These are phyloP conservation scores for Limnothrissa miodon DNA, from an alignment of 2,113 vertebrate genomes.

Conservation along the genomic window DNA sequence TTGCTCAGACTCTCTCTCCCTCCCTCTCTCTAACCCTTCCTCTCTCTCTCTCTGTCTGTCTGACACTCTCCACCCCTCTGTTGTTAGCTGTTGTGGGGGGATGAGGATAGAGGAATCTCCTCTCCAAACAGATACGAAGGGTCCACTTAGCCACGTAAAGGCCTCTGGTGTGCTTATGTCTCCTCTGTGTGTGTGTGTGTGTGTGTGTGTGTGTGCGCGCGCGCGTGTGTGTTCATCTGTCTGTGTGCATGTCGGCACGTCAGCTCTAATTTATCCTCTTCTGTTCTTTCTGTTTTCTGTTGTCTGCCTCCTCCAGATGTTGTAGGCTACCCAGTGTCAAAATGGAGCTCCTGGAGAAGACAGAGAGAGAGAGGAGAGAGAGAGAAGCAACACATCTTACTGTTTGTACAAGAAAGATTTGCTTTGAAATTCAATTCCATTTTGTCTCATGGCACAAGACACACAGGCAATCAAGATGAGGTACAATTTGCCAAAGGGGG, in stretches of 20 bases:
- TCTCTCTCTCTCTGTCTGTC: background rate
- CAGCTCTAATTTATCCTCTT: conserved; percentile 66
- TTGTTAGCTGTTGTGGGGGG: conserved; percentile 8
- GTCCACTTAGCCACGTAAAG: conserved; percentile 52
- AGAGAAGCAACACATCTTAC: conserved; percentile 62
- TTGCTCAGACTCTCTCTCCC: background rate
- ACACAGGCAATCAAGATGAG: conserved; percentile 53
- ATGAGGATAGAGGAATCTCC: conserved; percentile 34
- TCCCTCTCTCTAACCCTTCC: background rate
- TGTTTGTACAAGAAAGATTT: conserved; percentile 66
- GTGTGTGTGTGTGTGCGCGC: background rate
- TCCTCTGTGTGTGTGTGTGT: background rate
- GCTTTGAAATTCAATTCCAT: conserved; percentile 63
- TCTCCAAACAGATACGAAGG: conserved; percentile 62
- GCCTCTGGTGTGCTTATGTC: conserved; percentile 51
- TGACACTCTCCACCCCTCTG: background rate
- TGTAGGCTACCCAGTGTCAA: conserved; percentile 62
- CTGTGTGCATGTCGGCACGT: conserved; percentile 63
- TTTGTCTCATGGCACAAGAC: conserved; percentile 45
- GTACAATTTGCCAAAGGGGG: conserved; percentile 41
- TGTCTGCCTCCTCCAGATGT: conserved; percentile 71
- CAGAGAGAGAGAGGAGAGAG: background rate
- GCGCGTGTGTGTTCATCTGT: conserved; percentile 37
- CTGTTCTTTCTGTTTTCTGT: conserved; percentile 59
- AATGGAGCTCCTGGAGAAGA: conserved; percentile 53